Conservation (phyloP, 2,797 vertebrate species). For the Sebastes aleutianus region DNA sequence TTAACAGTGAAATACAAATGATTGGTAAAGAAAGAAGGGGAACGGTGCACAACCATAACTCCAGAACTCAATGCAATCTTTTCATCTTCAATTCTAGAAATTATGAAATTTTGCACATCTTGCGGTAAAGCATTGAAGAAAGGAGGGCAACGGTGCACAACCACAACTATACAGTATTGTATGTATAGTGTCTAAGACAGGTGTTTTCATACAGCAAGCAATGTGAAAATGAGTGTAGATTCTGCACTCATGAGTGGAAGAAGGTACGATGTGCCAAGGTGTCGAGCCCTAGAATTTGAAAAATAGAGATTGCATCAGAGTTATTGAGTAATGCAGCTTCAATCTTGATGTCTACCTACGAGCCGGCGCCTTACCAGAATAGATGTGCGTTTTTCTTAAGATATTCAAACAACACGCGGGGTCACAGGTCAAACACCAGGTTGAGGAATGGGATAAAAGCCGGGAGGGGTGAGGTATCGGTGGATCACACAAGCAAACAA, state of each 20-base stretch:
- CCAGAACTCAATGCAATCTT: too few relatives aligned
- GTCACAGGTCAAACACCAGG: constrained; percentile 43
- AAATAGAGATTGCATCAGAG: background rate
- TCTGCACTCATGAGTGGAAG: background rate
- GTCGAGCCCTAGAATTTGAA: background rate
- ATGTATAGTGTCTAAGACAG: too few relatives aligned
- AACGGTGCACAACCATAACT: too few relatives aligned
- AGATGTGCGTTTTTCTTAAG: background rate
- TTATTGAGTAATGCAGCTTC: background rate
- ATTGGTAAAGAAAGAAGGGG: too few relatives aligned
- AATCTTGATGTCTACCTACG: background rate
- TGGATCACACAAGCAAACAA: constrained; percentile 40
- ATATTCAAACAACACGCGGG: background rate
- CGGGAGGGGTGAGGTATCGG: constrained; percentile 19
- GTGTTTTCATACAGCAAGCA: too few relatives aligned
- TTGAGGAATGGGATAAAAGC: constrained; percentile 10
- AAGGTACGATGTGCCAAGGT: background rate
- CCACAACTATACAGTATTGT: too few relatives aligned
- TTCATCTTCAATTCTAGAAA: too few relatives aligned
- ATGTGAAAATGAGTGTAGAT: too few relatives aligned
- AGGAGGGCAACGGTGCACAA: too few relatives aligned
- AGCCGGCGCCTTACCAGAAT: background rate
- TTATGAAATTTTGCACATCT: too few relatives aligned
- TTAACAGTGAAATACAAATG: background rate
- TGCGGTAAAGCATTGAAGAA: too few relatives aligned